These are phyloP conservation scores for Carassius carassius DNA, from an alignment of 2,113 vertebrate genomes.

Conservation along the genomic window DNA sequence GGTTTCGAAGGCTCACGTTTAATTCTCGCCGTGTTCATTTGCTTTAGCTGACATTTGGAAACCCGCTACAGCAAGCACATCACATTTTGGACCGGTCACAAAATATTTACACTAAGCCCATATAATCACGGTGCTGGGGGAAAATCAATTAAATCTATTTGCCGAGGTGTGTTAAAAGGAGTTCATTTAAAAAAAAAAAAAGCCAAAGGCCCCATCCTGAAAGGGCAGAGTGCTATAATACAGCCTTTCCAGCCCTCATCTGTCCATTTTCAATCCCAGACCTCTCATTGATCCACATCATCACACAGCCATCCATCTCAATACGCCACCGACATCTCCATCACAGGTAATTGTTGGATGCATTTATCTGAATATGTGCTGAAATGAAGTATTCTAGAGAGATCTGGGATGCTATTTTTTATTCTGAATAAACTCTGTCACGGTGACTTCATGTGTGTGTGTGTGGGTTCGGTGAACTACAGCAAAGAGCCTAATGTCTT, in stretches of 20 bases:
- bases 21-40: background rate
- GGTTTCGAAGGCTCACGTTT: background rate
- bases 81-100: slow-evolving; percentile 10
- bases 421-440: background rate
- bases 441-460: background rate
- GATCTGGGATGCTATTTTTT: background rate
- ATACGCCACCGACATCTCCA: slow-evolving; percentile 23
- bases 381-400: slow-evolving; percentile 31
- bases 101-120: slow-evolving; percentile 42
- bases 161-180: slow-evolving; percentile 42
- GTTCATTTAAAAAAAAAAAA: slow-evolving; percentile 41
- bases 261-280: slow-evolving; percentile 42
- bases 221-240: slow-evolving; percentile 35
- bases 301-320: slow-evolving; percentile 29
- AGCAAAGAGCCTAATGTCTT: background rate
- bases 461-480: background rate
- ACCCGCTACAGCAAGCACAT: background rate
- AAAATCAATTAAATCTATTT: slow-evolving; percentile 54
- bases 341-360: slow-evolving; percentile 42
- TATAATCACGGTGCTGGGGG: slow-evolving; percentile 24
- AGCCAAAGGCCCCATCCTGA: slow-evolving; percentile 32
- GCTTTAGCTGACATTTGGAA: slow-evolving; percentile 33
- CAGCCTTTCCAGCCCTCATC: slow-evolving; percentile 15
- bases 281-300: slow-evolving; percentile 42
- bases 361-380: slow-evolving; percentile 32